Evolutionary conservation across 2,113 vertebrate genomes (phyloP), one percentile per base, ranked within the genome.

Genomic region (Corythoichthys haematopterus): DNA sequence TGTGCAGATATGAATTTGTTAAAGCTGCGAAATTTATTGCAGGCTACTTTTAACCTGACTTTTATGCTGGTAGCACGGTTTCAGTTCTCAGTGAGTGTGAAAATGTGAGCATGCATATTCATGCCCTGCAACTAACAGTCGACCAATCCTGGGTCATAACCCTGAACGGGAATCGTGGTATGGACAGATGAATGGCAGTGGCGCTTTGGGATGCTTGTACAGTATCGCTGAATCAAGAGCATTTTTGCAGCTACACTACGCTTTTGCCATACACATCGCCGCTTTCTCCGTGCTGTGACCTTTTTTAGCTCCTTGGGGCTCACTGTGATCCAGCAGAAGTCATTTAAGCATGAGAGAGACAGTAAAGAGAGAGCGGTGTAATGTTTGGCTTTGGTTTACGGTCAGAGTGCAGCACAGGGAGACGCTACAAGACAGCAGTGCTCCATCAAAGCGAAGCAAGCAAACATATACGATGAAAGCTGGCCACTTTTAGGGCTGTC

Each of bases 221-320:
- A 73, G 79, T 85, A 89, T 86, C 72, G 76, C 74, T 67, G 72
- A 85, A 80, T 77, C 58, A 61, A 77, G 66, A 76, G 75, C 61
- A 77, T 69, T 70, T 76, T 69, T 75, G 53, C 5, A 62, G 60
- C 12, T 15, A 62, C 36, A 58, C 74, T 81, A 35, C 6, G 36
- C 15, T 13, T 12, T 55, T 3, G 35, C 55, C 14, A 4, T 14
- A 57, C 33, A 13, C 65, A 35, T 62, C 37, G 65, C 60, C 64
- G 65, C 74, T 62, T 58, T 85, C 69, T 68, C 66, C 70, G 57
- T 48, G 14, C 53, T 38, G 75, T 80, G 79, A 85, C 82, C 80
- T 77, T 87, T 78, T 85, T 81, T 64, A 60, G 60, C 55, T 78
- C 64, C 57, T 73, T n/a, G 14, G 78, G 60, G 69, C 68, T 71